Evolutionary conservation across 2,113 vertebrate species (phyloP).

Genomic region (Otolemur garnettii): DNA sequence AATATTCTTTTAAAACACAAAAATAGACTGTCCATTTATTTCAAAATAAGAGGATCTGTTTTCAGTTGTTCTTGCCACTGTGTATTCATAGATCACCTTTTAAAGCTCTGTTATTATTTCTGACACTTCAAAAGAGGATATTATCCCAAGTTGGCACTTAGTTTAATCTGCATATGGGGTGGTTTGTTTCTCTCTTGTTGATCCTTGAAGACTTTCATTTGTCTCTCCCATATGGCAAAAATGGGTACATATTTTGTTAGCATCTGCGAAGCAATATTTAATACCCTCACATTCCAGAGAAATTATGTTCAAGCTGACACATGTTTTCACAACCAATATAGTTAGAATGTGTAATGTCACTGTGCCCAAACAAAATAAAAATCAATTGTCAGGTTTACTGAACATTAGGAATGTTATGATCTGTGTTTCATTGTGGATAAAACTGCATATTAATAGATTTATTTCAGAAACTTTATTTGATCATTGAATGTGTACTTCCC

Average conservation of each 20-base stretch:
- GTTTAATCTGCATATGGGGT: constrained; percentile 60
- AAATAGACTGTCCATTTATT: constrained; percentile 17
- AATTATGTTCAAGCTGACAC: constrained; percentile 74
- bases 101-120: constrained; percentile 33
- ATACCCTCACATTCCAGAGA: constrained; percentile 67
- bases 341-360: constrained; percentile 70
- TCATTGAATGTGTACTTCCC: neutral
- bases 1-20: constrained; percentile 50
- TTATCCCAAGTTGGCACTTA: constrained; percentile 66
- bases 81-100: constrained; percentile 44
- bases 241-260: constrained; percentile 76
- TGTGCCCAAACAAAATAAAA: neutral
- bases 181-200: constrained; percentile 76
- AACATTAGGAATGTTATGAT: constrained; percentile 1
- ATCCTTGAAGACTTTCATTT: constrained; percentile 77
- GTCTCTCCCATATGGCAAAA: constrained; percentile 74
- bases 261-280: constrained; percentile 79
- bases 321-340: constrained; percentile 66
- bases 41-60: constrained; percentile 42
- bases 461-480: constrained; percentile 5
- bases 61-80: neutral
- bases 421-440: neutral
- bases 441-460: constrained; percentile 8
- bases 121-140: constrained; percentile 54
- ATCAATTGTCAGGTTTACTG: constrained; percentile 21